Evolutionary conservation across 2,113 vertebrate species (phyloP), one percentile per base, ranked within the genome.

Genomic region (Athene noctua): DNA sequence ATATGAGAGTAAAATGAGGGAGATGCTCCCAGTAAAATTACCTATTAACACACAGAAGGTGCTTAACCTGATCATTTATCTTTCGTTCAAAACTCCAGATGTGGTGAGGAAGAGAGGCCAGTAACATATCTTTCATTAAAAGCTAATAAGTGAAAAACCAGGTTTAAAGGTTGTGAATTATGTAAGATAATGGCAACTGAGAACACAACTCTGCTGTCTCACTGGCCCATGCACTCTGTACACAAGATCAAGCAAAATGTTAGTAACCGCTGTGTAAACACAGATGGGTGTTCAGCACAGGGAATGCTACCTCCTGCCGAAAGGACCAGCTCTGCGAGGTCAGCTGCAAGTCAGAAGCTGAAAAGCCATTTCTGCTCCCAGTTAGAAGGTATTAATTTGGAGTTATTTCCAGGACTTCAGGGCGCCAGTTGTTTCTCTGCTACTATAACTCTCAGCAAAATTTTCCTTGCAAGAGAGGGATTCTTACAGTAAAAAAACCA

Each of bases 231-330:
- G 3, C 66, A 29, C 36, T 88, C 66, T 21, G 65, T 59, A 59
- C 67, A 88, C 67, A 94, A 74, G 70, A 92, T 67, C 40, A 84
- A 75, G 55, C 0, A 10, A 92, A 90, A 74, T 58, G 71, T 42
- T 79, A 77, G 29, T 73, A 92, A 96, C 52, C 87, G 73, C 61
- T 83, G 59, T 54, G 80, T 40, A 95, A 95, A 91, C 79, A 85
- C 46, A 92, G 86, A 70, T 62, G 77, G 72, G 73, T 34, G 74
- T 71, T 58, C 40, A 81, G 77, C 0, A 0, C 73, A 92, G 62
- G 75, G 40, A 92, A n/a, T 34, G 21, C 63, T 0, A 5, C 63
- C 65, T 86, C 57, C 47, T 84, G 68, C 68, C 49, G 77, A 63
- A 94, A 63, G 13, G 30, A 71, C 65, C 77, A 75, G 72, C 52